Base-by-base conservation (phyloP, 2,797 vertebrate species). In the Vultur gryphus region DNA sequence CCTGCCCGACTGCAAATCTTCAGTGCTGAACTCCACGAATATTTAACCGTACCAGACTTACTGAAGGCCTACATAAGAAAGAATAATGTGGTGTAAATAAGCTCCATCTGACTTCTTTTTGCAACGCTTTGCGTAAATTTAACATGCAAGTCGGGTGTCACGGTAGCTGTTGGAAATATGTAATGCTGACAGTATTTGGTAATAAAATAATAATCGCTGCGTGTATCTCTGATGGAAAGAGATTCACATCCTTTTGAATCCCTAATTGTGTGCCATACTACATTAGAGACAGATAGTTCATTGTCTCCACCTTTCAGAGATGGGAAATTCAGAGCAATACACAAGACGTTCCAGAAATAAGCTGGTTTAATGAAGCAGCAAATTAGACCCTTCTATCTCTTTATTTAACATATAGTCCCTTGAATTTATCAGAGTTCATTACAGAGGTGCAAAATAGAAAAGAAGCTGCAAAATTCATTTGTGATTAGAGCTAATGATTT, bases 371-470 rank as follows among this genome's bases (percentile, higher is more conserved):
- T 98, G 98, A 98, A 98, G 96, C 98, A 97, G 98, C 94, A 98
- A 98, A 98, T 98, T 98, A 98, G 98, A 94, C 95, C 96, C 95
- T 97, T 98, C 97, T 98, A 95, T 98, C 97, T 98, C 97, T 98
- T 98, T 98, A 98, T 98, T 98, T 98, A 98, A 98, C 97, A 98
- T 87, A 94, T 97, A 97, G 95, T 97, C 96, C 94, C 96, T 94
- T 95, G 96, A 97, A 98, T 97, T 97, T 97, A 97, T 97, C 97
- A 92, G 92, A 97, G 95, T 97, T 98, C 96, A 97, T 98, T 97
- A 97, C 90, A 95, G 96, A 96, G 92, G 96, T 96, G 86, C 91
- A 96, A 97, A 97, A 96, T 96, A 96, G 95, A 97, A 97, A 97
- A 96, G 96, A 97, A 85, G 65, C 91, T 86, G 80, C 82, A 96